Conservation (phyloP, 2,797 vertebrate species). For the Peromyscus eremicus region DNA sequence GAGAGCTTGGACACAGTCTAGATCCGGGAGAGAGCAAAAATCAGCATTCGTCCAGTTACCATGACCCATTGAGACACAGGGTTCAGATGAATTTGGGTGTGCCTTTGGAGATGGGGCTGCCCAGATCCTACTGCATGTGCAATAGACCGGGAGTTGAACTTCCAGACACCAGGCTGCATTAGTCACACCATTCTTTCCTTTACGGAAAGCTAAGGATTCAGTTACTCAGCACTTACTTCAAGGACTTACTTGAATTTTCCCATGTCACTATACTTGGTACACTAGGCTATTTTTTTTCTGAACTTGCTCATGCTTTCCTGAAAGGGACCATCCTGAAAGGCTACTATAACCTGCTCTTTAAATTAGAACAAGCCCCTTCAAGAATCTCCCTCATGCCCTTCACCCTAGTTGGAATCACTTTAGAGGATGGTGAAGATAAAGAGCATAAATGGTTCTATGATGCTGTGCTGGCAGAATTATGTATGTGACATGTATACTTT, state of each 20-base stretch:
- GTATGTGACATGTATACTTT: background rate
- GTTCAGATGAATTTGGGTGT: background rate
- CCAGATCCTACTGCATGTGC: background rate
- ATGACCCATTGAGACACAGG: rapidly evolving
- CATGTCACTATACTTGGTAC: background rate
- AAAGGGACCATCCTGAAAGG: background rate
- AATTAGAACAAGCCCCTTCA: background rate
- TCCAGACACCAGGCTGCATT: background rate
- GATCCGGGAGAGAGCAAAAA: slow-evolving; percentile 60
- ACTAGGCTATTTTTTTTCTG: background rate
- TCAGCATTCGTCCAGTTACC: background rate
- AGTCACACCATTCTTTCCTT: background rate
- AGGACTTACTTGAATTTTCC: slow-evolving; percentile 1
- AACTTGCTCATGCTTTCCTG: background rate
- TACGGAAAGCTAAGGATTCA: background rate
- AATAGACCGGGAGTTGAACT: background rate
- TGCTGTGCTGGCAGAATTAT: background rate
- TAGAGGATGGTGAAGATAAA: background rate
- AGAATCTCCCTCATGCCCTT: background rate
- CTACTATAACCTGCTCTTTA: background rate
- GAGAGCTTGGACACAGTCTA: slow-evolving; percentile 85
- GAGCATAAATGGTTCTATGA: background rate
- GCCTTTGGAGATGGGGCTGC: background rate
- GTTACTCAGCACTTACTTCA: background rate
- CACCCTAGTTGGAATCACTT: background rate